Evolutionary conservation across 2,113 vertebrate genomes (phyloP).

Genomic region (Tragelaphus buxtoni): DNA sequence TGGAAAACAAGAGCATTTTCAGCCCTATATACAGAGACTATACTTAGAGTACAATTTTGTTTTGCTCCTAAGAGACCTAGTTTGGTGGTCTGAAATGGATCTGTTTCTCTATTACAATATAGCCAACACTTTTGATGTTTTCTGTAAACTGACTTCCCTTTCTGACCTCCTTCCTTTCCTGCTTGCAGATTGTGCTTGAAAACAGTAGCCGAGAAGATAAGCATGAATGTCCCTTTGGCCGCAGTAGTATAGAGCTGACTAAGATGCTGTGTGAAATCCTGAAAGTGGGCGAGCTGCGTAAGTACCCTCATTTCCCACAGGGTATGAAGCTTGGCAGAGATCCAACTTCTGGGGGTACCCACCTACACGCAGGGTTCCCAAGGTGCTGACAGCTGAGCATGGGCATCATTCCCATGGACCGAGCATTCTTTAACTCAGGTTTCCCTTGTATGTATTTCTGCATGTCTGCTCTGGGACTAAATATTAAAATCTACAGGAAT

Average conservation of each 20-base stretch:
- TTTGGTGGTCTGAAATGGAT: too few relatives aligned
- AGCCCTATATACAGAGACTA: neutral
- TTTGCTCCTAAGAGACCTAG: neutral
- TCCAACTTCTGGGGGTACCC: neutral
- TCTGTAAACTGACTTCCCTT: neutral
- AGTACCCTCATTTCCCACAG: constrained; percentile 75
- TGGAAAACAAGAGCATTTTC: too few relatives aligned
- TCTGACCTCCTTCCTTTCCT: neutral
- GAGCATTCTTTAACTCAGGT: neutral
- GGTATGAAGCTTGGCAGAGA: neutral
- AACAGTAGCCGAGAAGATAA: constrained; percentile 99
- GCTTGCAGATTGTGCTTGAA: constrained; percentile 93
- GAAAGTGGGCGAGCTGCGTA: constrained; percentile 98
- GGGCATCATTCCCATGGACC: accelerated
- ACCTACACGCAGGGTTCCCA: neutral
- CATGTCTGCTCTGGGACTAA: neutral
- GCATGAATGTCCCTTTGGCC: constrained; percentile 97
- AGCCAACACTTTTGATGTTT: neutral
- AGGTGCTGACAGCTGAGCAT: accelerated
- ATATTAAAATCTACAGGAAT: neutral
- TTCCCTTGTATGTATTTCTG: neutral
- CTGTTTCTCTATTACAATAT: accelerated
- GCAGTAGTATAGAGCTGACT: constrained; percentile 98
- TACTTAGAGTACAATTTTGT: neutral
- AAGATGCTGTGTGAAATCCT: constrained; percentile 99